These are phyloP conservation scores for Magallana gigas DNA, from an alignment of 1,140 invertebrate species.

Conservation along the genomic window DNA sequence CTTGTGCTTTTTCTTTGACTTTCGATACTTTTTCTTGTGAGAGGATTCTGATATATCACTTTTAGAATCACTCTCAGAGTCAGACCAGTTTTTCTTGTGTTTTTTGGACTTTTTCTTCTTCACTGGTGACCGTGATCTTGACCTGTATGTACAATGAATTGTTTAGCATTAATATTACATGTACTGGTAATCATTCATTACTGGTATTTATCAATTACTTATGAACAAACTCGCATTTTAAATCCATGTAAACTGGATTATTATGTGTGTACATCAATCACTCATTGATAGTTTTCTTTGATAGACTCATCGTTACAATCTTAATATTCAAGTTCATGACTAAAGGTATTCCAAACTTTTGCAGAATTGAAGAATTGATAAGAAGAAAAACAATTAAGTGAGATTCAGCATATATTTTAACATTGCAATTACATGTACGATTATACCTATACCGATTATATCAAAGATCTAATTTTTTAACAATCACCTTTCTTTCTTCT, in stretches of 20 bases:
- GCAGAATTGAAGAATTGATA: too few species aligned
- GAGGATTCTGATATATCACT: background rate
- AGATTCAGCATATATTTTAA: too few species aligned
- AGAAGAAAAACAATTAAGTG: too few species aligned
- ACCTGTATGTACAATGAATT: background rate
- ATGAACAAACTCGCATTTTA: too few species aligned
- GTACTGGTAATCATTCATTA: background rate
- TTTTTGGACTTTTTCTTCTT: constrained; percentile 21
- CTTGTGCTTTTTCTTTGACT: constrained; percentile 17
- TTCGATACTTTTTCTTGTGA: background rate
- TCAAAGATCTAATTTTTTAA: background rate
- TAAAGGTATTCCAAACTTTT: background rate
- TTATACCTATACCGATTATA: too few species aligned
- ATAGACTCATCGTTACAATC: background rate
- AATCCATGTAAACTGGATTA: background rate
- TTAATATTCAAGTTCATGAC: background rate
- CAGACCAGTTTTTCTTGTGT: background rate
- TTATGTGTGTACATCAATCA: background rate
- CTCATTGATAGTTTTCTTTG: background rate
- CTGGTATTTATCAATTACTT: background rate
- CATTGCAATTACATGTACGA: too few species aligned
- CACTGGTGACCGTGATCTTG: constrained; percentile 27
- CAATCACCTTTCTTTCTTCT: constrained; percentile 4
- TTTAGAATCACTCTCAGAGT: background rate
- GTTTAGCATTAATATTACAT: too few species aligned